Evolutionary conservation across 2,888 invertebrate genomes (phyloP).

Genomic region (Euproctis similis): DNA sequence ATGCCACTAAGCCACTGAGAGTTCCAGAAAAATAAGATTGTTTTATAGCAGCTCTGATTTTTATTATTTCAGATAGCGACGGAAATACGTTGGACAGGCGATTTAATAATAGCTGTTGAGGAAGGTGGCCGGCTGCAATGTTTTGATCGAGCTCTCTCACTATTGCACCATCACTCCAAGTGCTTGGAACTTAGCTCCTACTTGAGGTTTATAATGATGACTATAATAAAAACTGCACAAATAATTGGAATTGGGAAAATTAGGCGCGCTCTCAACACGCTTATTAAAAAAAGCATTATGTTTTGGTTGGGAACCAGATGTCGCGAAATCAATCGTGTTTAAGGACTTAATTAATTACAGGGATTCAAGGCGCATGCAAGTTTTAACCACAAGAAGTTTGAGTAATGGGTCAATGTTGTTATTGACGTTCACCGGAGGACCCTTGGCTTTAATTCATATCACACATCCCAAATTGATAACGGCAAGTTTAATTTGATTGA

Average conservation of each 20-base stretch:
- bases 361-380: conserved; percentile 45
- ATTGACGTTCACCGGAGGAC: conserved; percentile 45
- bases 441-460: conserved; percentile 47
- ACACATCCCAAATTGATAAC: conserved; percentile 48
- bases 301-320: no score
- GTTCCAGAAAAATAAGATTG: no score
- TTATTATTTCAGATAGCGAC: conserved; percentile 47
- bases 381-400: conserved; percentile 32
- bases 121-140: conserved; percentile 62
- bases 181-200: conserved; percentile 52
- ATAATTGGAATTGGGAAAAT: no score
- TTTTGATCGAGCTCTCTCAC: conserved; percentile 58
- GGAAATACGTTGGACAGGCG: conserved; percentile 57
- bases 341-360: no score
- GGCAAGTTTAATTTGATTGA: no score
- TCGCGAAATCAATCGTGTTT: no score
- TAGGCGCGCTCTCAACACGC: no score
- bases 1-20: no score
- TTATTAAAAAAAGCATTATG: no score
- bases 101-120: conserved; percentile 51
- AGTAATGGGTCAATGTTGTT: conserved; percentile 40
- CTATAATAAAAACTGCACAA: no score
- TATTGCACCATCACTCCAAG: conserved; percentile 56
- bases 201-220: conserved; percentile 36
- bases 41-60: no score